These are phyloP conservation scores for Cyanoderma ruficeps DNA, from an alignment of 2,113 vertebrate genomes.

Conservation along the genomic window DNA sequence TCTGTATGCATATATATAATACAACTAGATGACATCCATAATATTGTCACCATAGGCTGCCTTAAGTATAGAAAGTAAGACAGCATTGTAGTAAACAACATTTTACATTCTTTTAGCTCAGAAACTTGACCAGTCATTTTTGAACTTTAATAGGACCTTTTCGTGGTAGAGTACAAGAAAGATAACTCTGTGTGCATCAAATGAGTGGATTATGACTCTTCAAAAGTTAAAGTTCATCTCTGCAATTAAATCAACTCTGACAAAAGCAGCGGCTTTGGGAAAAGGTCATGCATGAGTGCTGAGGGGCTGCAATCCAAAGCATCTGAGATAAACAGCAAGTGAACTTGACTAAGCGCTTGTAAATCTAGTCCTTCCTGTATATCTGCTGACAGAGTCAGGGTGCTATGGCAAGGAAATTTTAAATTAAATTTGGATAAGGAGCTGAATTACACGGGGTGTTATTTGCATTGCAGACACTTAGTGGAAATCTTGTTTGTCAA, in stretches of 20 bases:
- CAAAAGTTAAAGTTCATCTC: slow-evolving; percentile 63
- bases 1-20: not conserved
- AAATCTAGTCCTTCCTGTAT: not conserved
- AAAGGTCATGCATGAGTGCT: slow-evolving; percentile 50
- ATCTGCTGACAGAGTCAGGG: not conserved
- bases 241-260: slow-evolving; percentile 58
- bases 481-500: not conserved
- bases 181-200: not conserved
- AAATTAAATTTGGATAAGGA: not conserved
- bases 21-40: not conserved
- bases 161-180: not conserved
- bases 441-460: not conserved
- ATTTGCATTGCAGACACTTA: not conserved
- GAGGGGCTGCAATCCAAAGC: not conserved
- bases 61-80: not conserved
- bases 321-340: slow-evolving; percentile 21
- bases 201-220: slow-evolving; percentile 12
- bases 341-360: not conserved
- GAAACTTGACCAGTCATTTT: not conserved
- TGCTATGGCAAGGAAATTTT: not conserved
- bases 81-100: not conserved
- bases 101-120: not conserved
- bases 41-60: not conserved
- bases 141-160: slow-evolving; percentile 12
- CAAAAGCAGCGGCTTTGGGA: slow-evolving; percentile 12